Evolutionary conservation across 2,888 invertebrate genomes (phyloP).

Genomic region (Agrochola circellaris): DNA sequence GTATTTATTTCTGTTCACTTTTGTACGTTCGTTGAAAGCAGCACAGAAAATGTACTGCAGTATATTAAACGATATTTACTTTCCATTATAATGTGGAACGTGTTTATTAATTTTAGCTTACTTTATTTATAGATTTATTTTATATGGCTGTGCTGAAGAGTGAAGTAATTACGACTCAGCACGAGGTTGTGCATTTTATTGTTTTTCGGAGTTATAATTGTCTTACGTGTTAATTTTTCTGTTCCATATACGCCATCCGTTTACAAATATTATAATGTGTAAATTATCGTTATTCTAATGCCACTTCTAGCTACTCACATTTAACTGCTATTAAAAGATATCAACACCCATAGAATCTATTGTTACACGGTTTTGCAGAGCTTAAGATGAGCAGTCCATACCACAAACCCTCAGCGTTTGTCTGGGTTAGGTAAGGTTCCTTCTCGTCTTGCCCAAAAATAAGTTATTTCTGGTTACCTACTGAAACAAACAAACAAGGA

Average conservation of each 20-base stretch:
- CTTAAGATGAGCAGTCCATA: neutral
- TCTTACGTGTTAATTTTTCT: neutral
- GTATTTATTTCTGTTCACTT: constrained; percentile 56
- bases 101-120: constrained; percentile 11
- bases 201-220: neutral
- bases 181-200: neutral
- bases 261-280: neutral
- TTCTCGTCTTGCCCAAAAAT: neutral
- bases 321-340: neutral
- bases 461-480: neutral
- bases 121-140: constrained; percentile 9
- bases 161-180: neutral
- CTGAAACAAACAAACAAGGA: neutral
- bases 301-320: neutral
- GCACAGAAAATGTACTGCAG: constrained; percentile 21
- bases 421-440: neutral
- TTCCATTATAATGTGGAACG: constrained; percentile 12
- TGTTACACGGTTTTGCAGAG: neutral
- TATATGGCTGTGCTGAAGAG: neutral
- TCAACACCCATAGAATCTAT: neutral
- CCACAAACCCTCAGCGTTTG: neutral
- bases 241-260: neutral
- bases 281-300: neutral
- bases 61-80: constrained; percentile 25
- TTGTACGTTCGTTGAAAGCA: constrained; percentile 41